phyloP scores from a whole-genome alignment of 1,140 invertebrate genomes.

The Lordiphosa collinella region DNA sequence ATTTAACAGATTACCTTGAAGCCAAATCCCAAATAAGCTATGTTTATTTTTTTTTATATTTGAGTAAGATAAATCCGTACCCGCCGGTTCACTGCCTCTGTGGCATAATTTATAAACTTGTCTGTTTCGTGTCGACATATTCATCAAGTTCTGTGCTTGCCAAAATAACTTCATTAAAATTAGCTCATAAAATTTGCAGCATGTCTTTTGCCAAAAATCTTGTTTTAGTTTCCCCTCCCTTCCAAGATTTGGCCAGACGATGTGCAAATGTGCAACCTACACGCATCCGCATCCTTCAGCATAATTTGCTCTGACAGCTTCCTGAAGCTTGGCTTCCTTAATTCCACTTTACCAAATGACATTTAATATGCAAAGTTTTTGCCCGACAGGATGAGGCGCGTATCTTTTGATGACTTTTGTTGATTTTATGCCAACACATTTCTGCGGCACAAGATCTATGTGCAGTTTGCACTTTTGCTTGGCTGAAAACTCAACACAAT shows the following conservation, averaged over 20 bases:
- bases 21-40: too few relatives aligned
- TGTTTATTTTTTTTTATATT: too few relatives aligned
- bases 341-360: constrained; percentile 75
- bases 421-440: constrained; percentile 66
- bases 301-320: constrained; percentile 74
- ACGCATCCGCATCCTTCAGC: constrained; percentile 53
- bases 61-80: too few relatives aligned
- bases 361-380: constrained; percentile 76
- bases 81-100: neutral
- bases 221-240: constrained; percentile 73
- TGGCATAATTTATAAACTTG: constrained; percentile 17
- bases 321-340: constrained; percentile 53
- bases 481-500: constrained; percentile 32
- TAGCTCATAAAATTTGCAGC: constrained; percentile 74
- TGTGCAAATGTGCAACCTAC: constrained; percentile 48
- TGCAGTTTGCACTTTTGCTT: constrained; percentile 36
- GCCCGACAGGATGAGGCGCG: constrained; percentile 35
- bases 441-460: constrained; percentile 37
- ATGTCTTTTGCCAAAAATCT: constrained; percentile 50
- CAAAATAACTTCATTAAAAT: constrained; percentile 69
- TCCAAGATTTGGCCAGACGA: constrained; percentile 50
- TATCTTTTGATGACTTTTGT: constrained; percentile 77
- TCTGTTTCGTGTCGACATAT: too few relatives aligned
- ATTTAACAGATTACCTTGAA: too few relatives aligned
- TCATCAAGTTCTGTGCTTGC: too few relatives aligned